These are phyloP conservation scores for Psittacula cyanocephala DNA, from an alignment of 2,113 vertebrate genomes.

Conservation along the genomic window DNA sequence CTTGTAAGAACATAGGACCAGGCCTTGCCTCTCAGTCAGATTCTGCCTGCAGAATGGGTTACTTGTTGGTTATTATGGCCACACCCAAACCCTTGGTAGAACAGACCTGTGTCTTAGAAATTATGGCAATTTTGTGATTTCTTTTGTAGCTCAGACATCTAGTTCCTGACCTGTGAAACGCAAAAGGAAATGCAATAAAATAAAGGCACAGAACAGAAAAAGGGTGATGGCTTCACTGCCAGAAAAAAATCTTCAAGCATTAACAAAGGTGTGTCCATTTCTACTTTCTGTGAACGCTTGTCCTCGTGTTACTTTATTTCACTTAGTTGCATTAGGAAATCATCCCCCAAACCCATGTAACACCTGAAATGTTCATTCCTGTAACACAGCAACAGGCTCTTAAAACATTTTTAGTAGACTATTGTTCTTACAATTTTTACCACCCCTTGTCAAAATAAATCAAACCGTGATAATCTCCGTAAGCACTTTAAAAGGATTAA, in stretches of 20 bases:
- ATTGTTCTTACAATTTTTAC: constrained; percentile 64
- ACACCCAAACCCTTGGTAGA: background rate
- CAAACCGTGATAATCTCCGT: constrained; percentile 62
- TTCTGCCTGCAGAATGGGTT: background rate
- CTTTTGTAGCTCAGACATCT: background rate
- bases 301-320: constrained; percentile 38
- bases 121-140: background rate
- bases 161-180: background rate
- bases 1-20: background rate
- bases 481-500: constrained; percentile 67
- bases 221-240: background rate
- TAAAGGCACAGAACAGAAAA: background rate
- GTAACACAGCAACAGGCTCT: constrained; percentile 56
- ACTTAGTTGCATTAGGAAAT: constrained; percentile 56
- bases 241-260: background rate
- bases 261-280: constrained; percentile 28
- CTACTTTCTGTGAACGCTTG: background rate
- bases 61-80: background rate
- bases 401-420: constrained; percentile 68
- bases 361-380: constrained; percentile 53
- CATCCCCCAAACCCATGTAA: constrained; percentile 37
- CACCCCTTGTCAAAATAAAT: constrained; percentile 72
- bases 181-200: constrained; percentile 13
- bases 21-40: background rate
- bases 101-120: background rate